Conservation (phyloP, 2,888 invertebrate genomes). For the Rotaria macrura region DNA sequence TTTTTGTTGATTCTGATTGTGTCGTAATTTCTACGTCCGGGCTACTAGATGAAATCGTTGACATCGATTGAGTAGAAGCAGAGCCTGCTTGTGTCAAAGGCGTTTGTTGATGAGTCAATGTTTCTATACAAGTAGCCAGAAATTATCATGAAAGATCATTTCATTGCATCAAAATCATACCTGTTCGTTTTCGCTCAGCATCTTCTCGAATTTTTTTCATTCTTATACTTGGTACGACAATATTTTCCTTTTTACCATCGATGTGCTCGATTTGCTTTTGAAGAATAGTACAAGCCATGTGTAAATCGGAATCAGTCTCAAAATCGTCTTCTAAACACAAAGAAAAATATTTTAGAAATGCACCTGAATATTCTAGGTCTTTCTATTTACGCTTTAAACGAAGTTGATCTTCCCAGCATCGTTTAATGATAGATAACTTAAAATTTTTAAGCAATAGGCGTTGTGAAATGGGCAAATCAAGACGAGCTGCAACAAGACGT, state of each 20-base stretch:
- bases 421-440: slow-evolving; percentile 16
- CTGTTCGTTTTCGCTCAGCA: neutral
- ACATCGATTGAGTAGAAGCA: neutral
- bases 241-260: slow-evolving; percentile 13
- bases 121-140: neutral
- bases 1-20: neutral
- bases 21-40: neutral
- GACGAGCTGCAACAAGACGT: neutral
- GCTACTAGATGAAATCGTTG: neutral
- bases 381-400: neutral
- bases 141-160: neutral
- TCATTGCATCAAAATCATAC: neutral
- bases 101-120: neutral
- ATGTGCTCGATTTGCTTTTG: neutral
- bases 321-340: neutral
- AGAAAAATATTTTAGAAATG: too few relatives aligned
- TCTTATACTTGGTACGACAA: neutral
- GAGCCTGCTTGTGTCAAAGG: neutral
- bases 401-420: slow-evolving; percentile 16
- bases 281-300: neutral
- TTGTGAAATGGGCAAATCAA: neutral
- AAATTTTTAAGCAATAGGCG: neutral
- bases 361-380: too few relatives aligned
- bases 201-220: neutral
- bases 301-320: neutral